Base-by-base conservation (phyloP, 2,113 vertebrate genomes). In the Jaculus jaculus region DNA sequence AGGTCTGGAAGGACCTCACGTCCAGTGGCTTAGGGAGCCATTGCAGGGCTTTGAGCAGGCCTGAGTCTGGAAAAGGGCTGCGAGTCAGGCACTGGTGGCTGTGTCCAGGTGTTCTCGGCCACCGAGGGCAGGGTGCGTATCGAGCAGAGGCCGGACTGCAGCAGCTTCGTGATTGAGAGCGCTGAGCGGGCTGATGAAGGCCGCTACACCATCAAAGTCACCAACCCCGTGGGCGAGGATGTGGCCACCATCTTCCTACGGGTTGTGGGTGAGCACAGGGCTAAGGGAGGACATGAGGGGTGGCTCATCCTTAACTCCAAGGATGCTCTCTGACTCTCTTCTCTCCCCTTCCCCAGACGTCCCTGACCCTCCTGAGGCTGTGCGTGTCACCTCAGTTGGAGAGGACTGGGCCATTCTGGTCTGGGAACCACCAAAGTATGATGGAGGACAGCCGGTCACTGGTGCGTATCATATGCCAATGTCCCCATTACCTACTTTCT, bases 151-250 rank as follows among this genome's bases (percentile, higher is more conserved):
- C 96, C 94, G 15, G 98, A 97, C 26, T 61, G 97, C 94, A 98
- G 98, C 98, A 99, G 98, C 97, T 98, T 99, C 0, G 97, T 99
- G 34, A 99, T 99, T 0, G 99, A 99, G 94, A 98, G 98, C 4
- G 98, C 99, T 0, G 98, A 98, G 96, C 97, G 97, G 54, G 73
- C 18, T 0, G 99, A 99, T 0, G 99, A 99, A 97, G 98, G 98
- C 2, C 88, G 26, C 3, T 99, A 99, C 96, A 97, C 96, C 94
- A 99, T 99, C 97, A 98, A 98, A 7, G 99, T 99, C 82, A 97
- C 97, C 73, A 99, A 99, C 97, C 98, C 99, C 0, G 97, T 78
- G 0, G 99, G 99, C 71, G 99, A 99, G 78, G 99, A 99, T 83
- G 97, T 98, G 74, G 99, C 98, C 28, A 93, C 98, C 51, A 66